A percentile compares a stretch with the other conserved stretches of the same genome.
Evolutionary conservation across 2,888 invertebrate species (phyloP).

Genomic region (Pilophorus perplexus): DNA sequence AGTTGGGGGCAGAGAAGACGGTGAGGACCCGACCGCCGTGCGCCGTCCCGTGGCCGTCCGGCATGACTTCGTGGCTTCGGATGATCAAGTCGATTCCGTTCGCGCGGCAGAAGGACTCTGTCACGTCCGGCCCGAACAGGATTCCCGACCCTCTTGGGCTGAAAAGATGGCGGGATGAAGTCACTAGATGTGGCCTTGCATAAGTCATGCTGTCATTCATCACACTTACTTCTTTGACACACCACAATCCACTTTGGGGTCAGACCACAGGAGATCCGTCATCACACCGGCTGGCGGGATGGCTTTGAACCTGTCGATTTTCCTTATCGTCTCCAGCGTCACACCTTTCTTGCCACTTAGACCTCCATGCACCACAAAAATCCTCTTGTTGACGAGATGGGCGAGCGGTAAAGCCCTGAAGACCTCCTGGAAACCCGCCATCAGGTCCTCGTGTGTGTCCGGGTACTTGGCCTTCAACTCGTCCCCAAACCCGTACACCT

Average conservation of each 20-base stretch:
- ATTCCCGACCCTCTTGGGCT: slow-evolving; percentile 29
- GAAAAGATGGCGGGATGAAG: too few relatives aligned
- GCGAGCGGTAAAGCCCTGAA: slow-evolving; percentile 31
- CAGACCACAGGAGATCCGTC: slow-evolving; percentile 35
- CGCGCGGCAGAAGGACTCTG: slow-evolving; percentile 3
- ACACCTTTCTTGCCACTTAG: slow-evolving; percentile 8
- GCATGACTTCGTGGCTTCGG: slow-evolving; percentile 16
- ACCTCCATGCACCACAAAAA: slow-evolving; percentile 33
- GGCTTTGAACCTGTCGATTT: slow-evolving; percentile 2
- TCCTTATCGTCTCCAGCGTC: slow-evolving; percentile 15
- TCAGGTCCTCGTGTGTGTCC: neutral
- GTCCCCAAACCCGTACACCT: slow-evolving; percentile 20
- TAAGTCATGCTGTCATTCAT: too few relatives aligned
- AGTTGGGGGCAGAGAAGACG: slow-evolving; percentile 37
- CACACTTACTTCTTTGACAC: too few relatives aligned
- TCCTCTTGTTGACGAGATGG: slow-evolving; percentile 18
- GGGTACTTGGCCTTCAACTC: slow-evolving; percentile 30
- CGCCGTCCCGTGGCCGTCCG: slow-evolving; percentile 4
- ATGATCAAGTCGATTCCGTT: slow-evolving; percentile 28
- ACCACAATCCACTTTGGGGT: slow-evolving; percentile 17
- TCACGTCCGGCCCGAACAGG: slow-evolving; percentile 33
- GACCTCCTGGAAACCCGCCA: slow-evolving; percentile 1
- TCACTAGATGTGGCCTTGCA: too few relatives aligned
- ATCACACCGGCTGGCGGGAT: slow-evolving; percentile 31
- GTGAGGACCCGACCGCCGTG: slow-evolving; percentile 25